Conservation (phyloP, 2,797 vertebrate genomes). For the Astyanax mexicanus region DNA sequence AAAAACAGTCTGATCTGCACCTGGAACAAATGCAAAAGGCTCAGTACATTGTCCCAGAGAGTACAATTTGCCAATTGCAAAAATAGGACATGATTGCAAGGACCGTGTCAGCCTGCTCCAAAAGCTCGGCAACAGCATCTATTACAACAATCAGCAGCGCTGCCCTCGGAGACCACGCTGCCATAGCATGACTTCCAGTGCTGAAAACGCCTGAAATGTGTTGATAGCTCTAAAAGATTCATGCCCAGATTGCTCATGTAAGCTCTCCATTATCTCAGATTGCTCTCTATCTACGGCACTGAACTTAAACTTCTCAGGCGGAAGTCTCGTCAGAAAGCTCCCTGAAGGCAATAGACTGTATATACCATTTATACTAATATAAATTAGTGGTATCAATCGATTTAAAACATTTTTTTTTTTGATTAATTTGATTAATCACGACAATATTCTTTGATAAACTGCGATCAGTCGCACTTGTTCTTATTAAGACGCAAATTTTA, state of each 20-base stretch:
- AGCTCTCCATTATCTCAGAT: slow-evolving; percentile 30
- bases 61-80: slow-evolving; percentile 14
- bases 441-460: no score
- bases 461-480: no score
- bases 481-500: no score
- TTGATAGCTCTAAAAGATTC: slow-evolving; percentile 18
- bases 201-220: slow-evolving; percentile 20
- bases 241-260: slow-evolving; percentile 9
- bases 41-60: background rate
- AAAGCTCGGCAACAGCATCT: slow-evolving; percentile 4
- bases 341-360: background rate
- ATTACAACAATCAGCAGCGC: slow-evolving; percentile 15
- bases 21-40: no score
- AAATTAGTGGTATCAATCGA: no score
- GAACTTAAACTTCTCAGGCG: background rate
- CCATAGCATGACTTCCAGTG: slow-evolving; percentile 18
- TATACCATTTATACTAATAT: no score
- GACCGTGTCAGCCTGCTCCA: background rate
- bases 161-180: slow-evolving; percentile 13
- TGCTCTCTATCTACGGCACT: background rate
- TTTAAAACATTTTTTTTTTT: no score
- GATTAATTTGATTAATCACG: no score
- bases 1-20: no score
- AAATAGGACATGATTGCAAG: slow-evolving; percentile 17
- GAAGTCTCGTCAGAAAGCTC: background rate